Percentiles rank a stretch among this genome's conserved stretches.
Conservation (phyloP, 1,140 invertebrate genomes). For the Pseudomyrmex cubaensis region DNA sequence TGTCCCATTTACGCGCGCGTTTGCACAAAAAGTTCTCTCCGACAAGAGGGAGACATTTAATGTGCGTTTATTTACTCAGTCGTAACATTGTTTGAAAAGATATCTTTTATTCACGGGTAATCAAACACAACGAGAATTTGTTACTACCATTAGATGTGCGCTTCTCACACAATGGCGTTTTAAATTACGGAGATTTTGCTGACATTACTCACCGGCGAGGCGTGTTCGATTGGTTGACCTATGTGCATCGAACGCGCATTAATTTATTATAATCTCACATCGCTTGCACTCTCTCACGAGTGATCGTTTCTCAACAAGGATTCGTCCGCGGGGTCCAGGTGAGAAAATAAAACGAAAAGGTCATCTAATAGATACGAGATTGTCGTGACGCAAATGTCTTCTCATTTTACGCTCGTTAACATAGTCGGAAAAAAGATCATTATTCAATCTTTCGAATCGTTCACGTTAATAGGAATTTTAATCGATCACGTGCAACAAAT, state of each 20-base stretch:
- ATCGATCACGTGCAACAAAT: constrained; percentile 9
- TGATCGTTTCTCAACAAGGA: constrained; percentile 9
- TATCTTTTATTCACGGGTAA: neutral
- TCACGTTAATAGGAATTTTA: constrained; percentile 1
- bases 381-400: constrained; percentile 36
- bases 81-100: neutral
- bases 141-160: neutral
- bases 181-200: constrained; percentile 19
- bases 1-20: neutral
- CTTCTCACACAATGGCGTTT: neutral
- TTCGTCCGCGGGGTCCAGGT: constrained; percentile 2
- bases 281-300: constrained; percentile 4
- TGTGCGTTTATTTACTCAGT: neutral
- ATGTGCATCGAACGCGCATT: constrained; percentile 17
- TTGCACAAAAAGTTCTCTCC: neutral
- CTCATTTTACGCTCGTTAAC: neutral
- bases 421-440: constrained; percentile 1
- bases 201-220: constrained; percentile 49
- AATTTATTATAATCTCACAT: constrained; percentile 47
- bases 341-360: constrained; percentile 49
- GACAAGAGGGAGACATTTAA: neutral
- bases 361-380: constrained; percentile 44
- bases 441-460: neutral
- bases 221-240: constrained; percentile 39
- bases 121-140: neutral